Evolutionary conservation across 1,140 invertebrate species (phyloP), one percentile per base, ranked within the genome.

Genomic region (Aethina tumida): DNA sequence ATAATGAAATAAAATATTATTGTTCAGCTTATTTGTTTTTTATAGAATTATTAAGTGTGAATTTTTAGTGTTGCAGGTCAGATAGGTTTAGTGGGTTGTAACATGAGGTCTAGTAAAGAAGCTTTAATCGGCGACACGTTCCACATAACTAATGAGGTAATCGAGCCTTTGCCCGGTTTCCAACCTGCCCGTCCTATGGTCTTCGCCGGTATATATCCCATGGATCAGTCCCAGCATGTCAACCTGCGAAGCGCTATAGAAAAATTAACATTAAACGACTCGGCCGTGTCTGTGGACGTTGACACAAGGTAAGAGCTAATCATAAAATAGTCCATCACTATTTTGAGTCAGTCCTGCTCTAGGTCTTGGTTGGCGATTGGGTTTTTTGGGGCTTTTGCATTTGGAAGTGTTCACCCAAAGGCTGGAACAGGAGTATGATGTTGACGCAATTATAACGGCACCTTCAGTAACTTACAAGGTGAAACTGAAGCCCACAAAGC

Each of bases 391-490:
- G 0, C 65, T 97, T 3, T 66, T 99, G 5, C 95, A 98, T 60
- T 80, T 98, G 73, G 94, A 98, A 64, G 93, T 97, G 0, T 97
- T 97, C 57, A 82, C 75, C 40, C 92, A 97, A 60, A 68, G 95
- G 14, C 64, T 98, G 14, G 79, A 97, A 50, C 92, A 97, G 60
- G 96, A 99, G 66, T 85, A 90, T 63, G 80, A 80, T 52, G 79
- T 89, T 5, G 77, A 87, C 55, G 79, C 92, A 2, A 81, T 98
- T 31, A 67, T 97, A 6, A 97, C 95, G 16, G 77, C 88, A 2
- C 95, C 96, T 3, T 91, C 84, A 60, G 94, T 99, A 7, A 90
- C 92, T 1, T 97, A 96, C 59, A 89, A 88, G 74, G 75, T 92
- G 6, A 82, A 77, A 63, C 41, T 79, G 13, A 67, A 67, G 43